These are phyloP conservation scores for Noctua pronuba DNA, from an alignment of 2,888 invertebrate genomes.

Conservation along the genomic window DNA sequence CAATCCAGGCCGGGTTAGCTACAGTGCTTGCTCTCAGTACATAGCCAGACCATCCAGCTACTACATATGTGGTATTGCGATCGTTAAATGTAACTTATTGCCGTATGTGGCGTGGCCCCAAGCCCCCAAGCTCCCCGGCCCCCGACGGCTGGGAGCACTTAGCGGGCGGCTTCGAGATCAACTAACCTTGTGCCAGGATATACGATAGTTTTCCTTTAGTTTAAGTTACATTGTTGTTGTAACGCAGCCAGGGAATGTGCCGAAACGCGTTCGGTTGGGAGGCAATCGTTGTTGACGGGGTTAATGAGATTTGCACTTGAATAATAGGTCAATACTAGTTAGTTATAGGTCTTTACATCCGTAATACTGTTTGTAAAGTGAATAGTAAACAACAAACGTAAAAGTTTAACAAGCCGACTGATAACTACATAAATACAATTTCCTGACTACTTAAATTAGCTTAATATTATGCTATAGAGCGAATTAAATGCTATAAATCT, in stretches of 20 bases:
- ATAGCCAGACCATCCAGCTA: slow-evolving; percentile 44
- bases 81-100: slow-evolving; percentile 64
- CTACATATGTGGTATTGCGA: slow-evolving; percentile 54
- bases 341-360: neutral
- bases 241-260: slow-evolving; percentile 24
- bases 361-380: neutral
- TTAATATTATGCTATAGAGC: neutral
- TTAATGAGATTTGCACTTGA: slow-evolving; percentile 3
- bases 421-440: neutral
- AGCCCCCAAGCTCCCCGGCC: slow-evolving; percentile 48
- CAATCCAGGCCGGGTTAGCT: slow-evolving; percentile 30
- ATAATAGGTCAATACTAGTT: neutral
- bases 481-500: neutral
- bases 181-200: slow-evolving; percentile 59
- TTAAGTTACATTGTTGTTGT: slow-evolving; percentile 50
- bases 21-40: slow-evolving; percentile 40
- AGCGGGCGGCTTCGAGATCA: slow-evolving; percentile 57
- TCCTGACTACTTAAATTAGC: neutral
- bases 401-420: neutral
- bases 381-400: neutral
- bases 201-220: slow-evolving; percentile 57
- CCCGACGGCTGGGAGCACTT: slow-evolving; percentile 56
- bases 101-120: slow-evolving; percentile 51
- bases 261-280: neutral
- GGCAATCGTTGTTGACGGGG: neutral